Conservation (phyloP, 2,888 invertebrate genomes). For the Linnaemya tessellans region DNA sequence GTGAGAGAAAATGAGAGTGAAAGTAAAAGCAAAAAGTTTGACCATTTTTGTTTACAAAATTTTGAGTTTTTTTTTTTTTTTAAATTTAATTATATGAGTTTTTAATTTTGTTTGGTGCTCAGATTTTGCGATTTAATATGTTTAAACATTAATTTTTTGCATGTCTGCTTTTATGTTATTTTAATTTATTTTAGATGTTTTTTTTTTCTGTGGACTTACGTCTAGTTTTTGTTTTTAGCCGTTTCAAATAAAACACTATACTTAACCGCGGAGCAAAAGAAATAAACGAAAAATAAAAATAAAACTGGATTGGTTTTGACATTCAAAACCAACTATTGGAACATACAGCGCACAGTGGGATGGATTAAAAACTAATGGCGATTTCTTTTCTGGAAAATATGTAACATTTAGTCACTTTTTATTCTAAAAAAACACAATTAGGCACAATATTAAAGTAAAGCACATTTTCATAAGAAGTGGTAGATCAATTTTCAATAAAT, state of each 20-base stretch:
- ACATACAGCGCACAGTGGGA: background rate
- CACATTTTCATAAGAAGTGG: no score
- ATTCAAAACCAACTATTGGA: slow-evolving; percentile 44
- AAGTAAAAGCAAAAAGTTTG: slow-evolving; percentile 35
- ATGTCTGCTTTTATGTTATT: background rate
- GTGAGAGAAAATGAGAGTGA: slow-evolving; percentile 25
- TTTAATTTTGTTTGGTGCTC: background rate
- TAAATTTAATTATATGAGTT: background rate
- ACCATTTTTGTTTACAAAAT: slow-evolving; percentile 36
- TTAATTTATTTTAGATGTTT: background rate
- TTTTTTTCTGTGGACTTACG: background rate
- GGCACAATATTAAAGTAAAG: no score
- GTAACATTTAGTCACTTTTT: no score
- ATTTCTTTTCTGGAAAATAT: no score
- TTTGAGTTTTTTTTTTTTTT: slow-evolving; percentile 5
- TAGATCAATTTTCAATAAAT: no score
- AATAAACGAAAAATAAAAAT: slow-evolving; percentile 20
- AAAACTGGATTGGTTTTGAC: slow-evolving; percentile 62
- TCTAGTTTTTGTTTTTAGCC: slow-evolving; percentile 32
- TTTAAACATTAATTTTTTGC: background rate
- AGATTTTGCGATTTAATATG: background rate
- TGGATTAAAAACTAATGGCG: no score
- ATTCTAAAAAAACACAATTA: no score
- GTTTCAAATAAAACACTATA: slow-evolving; percentile 49
- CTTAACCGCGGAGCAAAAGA: slow-evolving; percentile 16